phyloP scores from a whole-genome alignment of 2,797 vertebrate species.

The Scolopax bukidnonensis region DNA sequence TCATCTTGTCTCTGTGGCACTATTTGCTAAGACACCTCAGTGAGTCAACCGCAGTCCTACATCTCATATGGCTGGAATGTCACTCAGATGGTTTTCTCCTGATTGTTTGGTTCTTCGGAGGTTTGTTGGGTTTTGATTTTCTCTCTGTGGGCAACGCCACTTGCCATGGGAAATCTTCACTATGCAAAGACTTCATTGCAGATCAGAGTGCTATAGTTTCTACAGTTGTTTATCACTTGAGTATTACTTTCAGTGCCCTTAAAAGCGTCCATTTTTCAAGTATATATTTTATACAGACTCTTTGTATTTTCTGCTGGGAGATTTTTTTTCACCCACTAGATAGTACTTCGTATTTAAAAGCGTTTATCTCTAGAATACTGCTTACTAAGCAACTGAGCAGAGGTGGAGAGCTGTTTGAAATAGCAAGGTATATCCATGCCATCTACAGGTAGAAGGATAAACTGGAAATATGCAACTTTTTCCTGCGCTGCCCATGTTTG shows the following conservation, averaged over 20 bases:
- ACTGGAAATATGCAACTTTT: neutral
- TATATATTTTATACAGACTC: neutral
- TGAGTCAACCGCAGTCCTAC: neutral
- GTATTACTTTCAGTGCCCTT: neutral
- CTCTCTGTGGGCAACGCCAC: neutral
- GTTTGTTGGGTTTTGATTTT: neutral
- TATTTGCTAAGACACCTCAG: neutral
- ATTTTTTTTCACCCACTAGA: neutral
- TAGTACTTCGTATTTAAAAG: neutral
- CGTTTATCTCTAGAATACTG: neutral
- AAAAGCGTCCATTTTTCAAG: neutral
- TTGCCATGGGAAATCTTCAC: neutral
- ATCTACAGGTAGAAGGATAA: conserved; percentile 54
- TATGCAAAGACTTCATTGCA: neutral
- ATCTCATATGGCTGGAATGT: neutral
- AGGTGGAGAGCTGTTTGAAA: neutral
- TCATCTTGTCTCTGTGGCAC: neutral
- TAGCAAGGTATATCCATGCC: conserved; percentile 47
- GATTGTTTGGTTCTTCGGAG: neutral
- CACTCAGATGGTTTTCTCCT: neutral
- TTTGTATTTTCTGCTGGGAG: neutral
- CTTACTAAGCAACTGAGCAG: neutral
- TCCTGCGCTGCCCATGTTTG: fast-evolving
- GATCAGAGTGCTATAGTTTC: neutral
- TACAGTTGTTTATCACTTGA: neutral